A percentile compares a stretch with the other conserved stretches of the same genome.
Evolutionary conservation across 2,113 vertebrate genomes (phyloP).

Genomic region (Syngnathus typhle): DNA sequence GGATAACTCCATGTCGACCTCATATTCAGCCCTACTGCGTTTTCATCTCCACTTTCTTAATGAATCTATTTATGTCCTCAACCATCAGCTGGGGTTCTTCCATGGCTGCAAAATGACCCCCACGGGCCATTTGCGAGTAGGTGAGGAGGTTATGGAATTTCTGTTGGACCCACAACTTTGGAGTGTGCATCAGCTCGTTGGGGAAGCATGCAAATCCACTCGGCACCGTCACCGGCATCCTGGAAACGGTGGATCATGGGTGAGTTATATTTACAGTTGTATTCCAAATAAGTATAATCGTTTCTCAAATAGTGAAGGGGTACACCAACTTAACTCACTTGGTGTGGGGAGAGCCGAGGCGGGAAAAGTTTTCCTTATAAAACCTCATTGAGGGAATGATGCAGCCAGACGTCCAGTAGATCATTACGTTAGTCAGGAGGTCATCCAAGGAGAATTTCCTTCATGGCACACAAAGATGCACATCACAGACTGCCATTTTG

Average conservation of each 20-base stretch:
- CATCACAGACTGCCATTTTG: neutral
- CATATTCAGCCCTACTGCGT: slow-evolving; percentile 9
- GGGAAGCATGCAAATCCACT: slow-evolving; percentile 77
- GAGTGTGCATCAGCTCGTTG: slow-evolving; percentile 71
- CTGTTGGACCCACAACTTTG: slow-evolving; percentile 69
- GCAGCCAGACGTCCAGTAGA: slow-evolving; percentile 82
- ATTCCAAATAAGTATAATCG: no score
- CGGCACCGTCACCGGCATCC: slow-evolving; percentile 69
- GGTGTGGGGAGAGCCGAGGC: slow-evolving; percentile 51
- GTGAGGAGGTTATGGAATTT: slow-evolving; percentile 68
- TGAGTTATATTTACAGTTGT: neutral
- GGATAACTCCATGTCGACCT: neutral
- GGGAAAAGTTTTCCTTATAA: slow-evolving; percentile 80
- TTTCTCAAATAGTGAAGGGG: no score
- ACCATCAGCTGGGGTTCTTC: slow-evolving; percentile 81
- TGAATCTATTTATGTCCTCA: slow-evolving; percentile 77
- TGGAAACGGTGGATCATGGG: slow-evolving; percentile 22
- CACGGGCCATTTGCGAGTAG: slow-evolving; percentile 70
- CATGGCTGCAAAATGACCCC: slow-evolving; percentile 85
- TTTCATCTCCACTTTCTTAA: slow-evolving; percentile 66
- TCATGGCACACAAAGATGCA: neutral
- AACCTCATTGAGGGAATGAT: slow-evolving; percentile 82
- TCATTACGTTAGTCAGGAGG: slow-evolving; percentile 86
- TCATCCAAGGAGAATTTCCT: slow-evolving; percentile 85
- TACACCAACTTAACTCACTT: slow-evolving; percentile 42